Evolutionary conservation across 2,888 invertebrate species (phyloP).

Genomic region (Philonicus albiceps): DNA sequence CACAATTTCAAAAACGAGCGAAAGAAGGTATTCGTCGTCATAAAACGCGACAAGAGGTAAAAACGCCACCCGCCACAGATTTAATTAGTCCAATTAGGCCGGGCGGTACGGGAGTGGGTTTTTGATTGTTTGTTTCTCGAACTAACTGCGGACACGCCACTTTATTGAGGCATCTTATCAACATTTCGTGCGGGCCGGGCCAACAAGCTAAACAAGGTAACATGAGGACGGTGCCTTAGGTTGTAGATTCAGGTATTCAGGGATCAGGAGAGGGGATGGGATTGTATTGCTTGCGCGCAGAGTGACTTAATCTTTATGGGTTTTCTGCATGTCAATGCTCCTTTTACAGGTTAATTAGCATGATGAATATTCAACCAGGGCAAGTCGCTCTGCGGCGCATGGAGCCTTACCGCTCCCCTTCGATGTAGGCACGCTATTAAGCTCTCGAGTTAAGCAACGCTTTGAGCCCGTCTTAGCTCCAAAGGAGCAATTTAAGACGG

Average conservation of each 20-base stretch:
- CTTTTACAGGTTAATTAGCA: slow-evolving; percentile 27
- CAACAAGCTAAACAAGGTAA: not conserved
- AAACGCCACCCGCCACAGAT: not conserved
- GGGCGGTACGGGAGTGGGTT: not conserved
- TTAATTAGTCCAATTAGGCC: slow-evolving; percentile 17
- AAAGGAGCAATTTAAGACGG: slow-evolving; percentile 4
- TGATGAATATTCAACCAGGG: slow-evolving; percentile 21
- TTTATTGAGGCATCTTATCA: slow-evolving; percentile 23
- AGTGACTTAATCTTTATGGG: slow-evolving; percentile 12
- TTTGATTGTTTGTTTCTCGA: not conserved
- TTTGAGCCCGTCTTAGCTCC: not conserved
- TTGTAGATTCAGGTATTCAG: not conserved
- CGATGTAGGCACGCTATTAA: slow-evolving; percentile 21
- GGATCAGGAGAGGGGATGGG: not conserved
- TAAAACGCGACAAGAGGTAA: slow-evolving; percentile 2
- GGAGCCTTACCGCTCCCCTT: not conserved
- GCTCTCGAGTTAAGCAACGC: not conserved
- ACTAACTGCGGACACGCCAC: slow-evolving; percentile 25
- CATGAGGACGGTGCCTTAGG: not conserved
- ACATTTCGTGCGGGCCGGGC: not conserved
- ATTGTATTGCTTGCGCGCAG: not conserved
- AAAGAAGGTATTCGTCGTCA: not conserved
- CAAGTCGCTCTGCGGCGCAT: not conserved
- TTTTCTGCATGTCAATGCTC: slow-evolving; percentile 27
- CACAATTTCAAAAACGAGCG: not conserved